These are phyloP conservation scores for Stenichneumon culpator DNA, from an alignment of 2,888 invertebrate species.

Conservation along the genomic window DNA sequence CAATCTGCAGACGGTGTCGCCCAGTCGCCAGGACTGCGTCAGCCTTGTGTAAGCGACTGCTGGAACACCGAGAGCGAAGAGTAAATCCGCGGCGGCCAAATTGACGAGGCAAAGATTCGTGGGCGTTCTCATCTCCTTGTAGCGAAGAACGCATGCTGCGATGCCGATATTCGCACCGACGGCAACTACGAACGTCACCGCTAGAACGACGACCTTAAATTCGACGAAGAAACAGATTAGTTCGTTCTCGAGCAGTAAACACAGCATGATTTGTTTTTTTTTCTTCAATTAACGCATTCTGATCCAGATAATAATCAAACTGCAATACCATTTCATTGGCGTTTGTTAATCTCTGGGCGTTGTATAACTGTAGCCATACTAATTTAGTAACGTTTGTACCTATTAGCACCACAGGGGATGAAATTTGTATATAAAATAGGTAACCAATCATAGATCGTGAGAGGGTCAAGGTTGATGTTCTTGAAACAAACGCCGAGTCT, in stretches of 20 bases:
- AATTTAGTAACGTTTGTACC: no score
- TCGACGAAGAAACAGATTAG: constrained; percentile 9
- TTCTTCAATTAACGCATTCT: not conserved
- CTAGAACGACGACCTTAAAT: constrained; percentile 82
- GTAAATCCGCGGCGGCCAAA: constrained; percentile 89
- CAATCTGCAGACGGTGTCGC: constrained; percentile 86
- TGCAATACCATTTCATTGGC: not conserved
- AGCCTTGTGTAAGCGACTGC: constrained; percentile 86
- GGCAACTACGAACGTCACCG: constrained; percentile 85
- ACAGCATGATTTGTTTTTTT: not conserved
- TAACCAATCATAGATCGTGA: not conserved
- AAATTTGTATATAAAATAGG: not conserved
- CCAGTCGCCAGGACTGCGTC: constrained; percentile 86
- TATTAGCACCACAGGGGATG: not conserved
- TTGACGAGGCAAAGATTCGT: constrained; percentile 87
- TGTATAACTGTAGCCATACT: no score
- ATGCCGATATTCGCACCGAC: constrained; percentile 86
- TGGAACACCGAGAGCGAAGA: constrained; percentile 87
- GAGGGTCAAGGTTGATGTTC: constrained; percentile 29
- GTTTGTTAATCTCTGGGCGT: not conserved
- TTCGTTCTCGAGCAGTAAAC: not conserved
- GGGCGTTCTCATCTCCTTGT: constrained; percentile 87
- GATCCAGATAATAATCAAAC: not conserved
- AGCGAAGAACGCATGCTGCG: constrained; percentile 86
- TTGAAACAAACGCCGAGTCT: constrained; percentile 33